Evolutionary conservation across 2,113 vertebrate species (phyloP), one percentile per base, ranked within the genome.

Genomic region (Ailuropoda melanoleuca): DNA sequence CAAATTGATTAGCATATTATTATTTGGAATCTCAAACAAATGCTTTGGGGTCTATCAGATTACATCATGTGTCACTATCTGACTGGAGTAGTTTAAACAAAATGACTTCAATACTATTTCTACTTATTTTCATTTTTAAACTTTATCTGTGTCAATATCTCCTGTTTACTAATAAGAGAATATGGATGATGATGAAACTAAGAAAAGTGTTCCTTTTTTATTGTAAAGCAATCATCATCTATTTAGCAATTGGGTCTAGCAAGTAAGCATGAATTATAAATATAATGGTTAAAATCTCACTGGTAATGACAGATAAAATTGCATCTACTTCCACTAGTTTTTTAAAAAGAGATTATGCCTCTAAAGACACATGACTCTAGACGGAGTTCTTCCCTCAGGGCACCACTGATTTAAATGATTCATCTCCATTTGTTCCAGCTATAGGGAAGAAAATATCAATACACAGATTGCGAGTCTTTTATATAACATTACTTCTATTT

Each of bases 321-420:
- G 8, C 12, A 43, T 62, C 7, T 19, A 89, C 26, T 74, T 80
- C n/a, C 60, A 68, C 72, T 24, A 75, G 23, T 21, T 60, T 88
- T 43, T 58, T 19, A 29, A 72, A 86, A 66, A 85, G 55, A 88
- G 70, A 89, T 62, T 34, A 60, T 72, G 9, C 24, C 58, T 78
- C 39, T 72, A 39, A 72, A 82, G 26, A 82, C 4, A 48, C 37
- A 77, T 39, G 62, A 39, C 88, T 83, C 39, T 78, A 15, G 8
- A 43, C 81, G 26, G 24, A 83, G 17, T 48, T 97, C 8, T 93
- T 86, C 34, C 75, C 19, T 39, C 46, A 78, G 39, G 66, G 58
- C 6, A 94, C 77, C 31, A 90, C 31, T 87, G 78, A 95, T 90
- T 90, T 92, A 95, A 83, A 96, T 92, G 60, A 93, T 66, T 80